Conservation (phyloP, 2,113 vertebrate genomes). For the Caranx melampygus region DNA sequence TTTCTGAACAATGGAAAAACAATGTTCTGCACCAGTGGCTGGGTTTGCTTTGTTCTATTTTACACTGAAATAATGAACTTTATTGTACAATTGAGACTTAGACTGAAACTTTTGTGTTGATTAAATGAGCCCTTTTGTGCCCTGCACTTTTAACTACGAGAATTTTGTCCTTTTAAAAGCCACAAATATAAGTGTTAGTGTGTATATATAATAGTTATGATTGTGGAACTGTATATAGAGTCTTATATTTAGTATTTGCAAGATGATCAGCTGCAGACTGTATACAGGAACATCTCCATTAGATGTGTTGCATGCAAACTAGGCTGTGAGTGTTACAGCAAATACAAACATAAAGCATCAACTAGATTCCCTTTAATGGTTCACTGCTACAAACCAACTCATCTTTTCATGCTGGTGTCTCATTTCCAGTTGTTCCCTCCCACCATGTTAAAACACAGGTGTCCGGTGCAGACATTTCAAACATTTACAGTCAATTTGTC, state of each 20-base stretch:
- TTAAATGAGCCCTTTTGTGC: background rate
- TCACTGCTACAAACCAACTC: background rate
- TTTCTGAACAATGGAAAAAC: slow-evolving; percentile 13
- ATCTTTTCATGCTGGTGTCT: background rate
- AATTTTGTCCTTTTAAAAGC: background rate
- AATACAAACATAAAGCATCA: background rate
- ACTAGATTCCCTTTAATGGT: background rate
- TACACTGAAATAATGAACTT: slow-evolving; percentile 20
- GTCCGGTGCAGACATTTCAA: background rate
- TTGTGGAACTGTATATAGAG: background rate
- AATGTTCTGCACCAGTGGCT: slow-evolving; percentile 1
- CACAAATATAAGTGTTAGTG: background rate
- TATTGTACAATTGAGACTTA: background rate
- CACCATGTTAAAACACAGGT: background rate
- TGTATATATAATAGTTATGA: background rate
- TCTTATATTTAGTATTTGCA: too few species aligned
- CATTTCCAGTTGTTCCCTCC: too few species aligned
- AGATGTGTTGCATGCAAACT: background rate
- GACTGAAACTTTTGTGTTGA: background rate
- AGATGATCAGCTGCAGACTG: background rate
- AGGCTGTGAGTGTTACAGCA: background rate
- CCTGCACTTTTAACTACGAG: background rate
- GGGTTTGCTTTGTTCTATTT: slow-evolving; percentile 14
- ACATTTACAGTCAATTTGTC: background rate
- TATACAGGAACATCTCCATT: background rate